These are phyloP conservation scores for Tenrec ecaudatus DNA, from an alignment of 2,113 vertebrate genomes.

Conservation along the genomic window DNA sequence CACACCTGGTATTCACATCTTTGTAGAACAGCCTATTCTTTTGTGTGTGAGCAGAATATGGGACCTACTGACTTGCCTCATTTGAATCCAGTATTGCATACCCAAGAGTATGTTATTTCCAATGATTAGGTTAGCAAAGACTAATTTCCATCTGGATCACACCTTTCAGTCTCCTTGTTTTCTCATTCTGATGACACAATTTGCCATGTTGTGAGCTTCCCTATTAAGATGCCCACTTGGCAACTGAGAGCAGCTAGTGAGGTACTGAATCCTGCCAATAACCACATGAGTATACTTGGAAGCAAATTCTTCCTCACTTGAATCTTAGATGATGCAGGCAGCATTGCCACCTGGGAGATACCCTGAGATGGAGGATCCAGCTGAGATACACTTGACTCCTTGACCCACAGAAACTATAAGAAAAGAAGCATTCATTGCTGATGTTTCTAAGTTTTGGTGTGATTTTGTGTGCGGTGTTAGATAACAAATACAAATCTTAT, in stretches of 20 bases:
- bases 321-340: not conserved
- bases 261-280: not conserved
- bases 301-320: not conserved
- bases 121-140: not conserved
- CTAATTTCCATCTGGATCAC: not conserved
- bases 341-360: not conserved
- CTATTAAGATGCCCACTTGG: not conserved
- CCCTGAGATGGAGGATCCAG: not conserved
- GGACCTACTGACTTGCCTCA: not conserved
- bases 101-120: not conserved
- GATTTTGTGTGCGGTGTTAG: not conserved
- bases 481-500: constrained; percentile 4
- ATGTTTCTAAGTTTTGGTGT: not conserved
- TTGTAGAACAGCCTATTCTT: not conserved
- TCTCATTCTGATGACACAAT: constrained; percentile 1
- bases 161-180: not conserved
- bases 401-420: not conserved
- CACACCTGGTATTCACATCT: not conserved
- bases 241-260: not conserved
- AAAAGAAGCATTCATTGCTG: constrained; percentile 30
- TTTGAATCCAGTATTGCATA: not conserved
- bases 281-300: not conserved
- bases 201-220: not conserved
- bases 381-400: not conserved
- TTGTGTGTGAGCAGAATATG: not conserved